Base-by-base conservation (phyloP, 2,888 invertebrate genomes). In the Dexiosoma caninum region DNA sequence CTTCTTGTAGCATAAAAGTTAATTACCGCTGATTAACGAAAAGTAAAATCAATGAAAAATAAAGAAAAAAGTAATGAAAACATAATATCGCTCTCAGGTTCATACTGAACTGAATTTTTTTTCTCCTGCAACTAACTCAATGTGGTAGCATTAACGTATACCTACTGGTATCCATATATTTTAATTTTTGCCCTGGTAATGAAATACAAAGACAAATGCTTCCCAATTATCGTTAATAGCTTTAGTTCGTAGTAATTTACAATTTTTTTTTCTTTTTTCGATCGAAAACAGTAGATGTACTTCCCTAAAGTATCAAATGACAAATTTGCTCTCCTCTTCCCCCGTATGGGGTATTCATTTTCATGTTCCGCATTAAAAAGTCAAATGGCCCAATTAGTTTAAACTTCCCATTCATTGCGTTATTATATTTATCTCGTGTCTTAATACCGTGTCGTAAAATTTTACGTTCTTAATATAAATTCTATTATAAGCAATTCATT, bases 401-500 rank as follows among this genome's bases (percentile, higher is more conserved):
- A 35, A n/a, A 53, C 32, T 51, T 21, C 35, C 27, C 40, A 19
- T 37, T 55, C 59, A 71, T 60, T 71, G 16, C 44, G 8, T 51
- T 19, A 57, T 23, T 14, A 35, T 23, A 16, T 23, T 6, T 35
- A 16, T 21, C 42, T 19, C 0, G 37, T 23, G 9, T 55, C 35
- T 57, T 57, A 69, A 32, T 57, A 69, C 32, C 44, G 32, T n/a
- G 5, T 55, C 55, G n/a, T 44, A 10, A 44, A 44, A 40, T 30
- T 55, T 44, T 40, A 66, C 49, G 37, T 16, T 44, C 30, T 30
- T 71, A 30, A 51, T 60, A 59, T 64, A 67, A 62, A 72, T 72
- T 72, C 72, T 57, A 62, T 62, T 67, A 62, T 62, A 53, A 74
- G 40, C 53, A 55, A 67, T 72, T 78, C 46, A 62, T 72, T 69